phyloP scores from a whole-genome alignment of 2,113 vertebrate species.

The Ahaetulla prasina region DNA sequence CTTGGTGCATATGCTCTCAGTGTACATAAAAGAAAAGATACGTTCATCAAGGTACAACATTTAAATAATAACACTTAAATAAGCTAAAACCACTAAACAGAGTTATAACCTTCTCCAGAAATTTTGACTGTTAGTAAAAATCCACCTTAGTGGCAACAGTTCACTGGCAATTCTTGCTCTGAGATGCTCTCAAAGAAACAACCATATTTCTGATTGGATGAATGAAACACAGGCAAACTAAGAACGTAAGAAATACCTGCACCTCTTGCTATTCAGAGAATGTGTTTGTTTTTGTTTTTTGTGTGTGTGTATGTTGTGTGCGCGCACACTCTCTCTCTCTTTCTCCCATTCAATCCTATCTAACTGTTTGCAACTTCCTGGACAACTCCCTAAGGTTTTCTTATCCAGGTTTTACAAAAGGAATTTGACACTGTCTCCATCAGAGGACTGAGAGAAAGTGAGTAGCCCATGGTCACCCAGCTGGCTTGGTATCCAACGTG shows the following conservation, averaged over 20 bases:
- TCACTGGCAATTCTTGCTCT: background rate
- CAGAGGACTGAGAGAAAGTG: background rate
- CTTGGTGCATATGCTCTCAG: too few species aligned
- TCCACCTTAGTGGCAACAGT: background rate
- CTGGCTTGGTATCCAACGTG: background rate
- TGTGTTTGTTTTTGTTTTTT: too few species aligned
- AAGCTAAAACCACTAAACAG: background rate
- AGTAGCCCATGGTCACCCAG: background rate
- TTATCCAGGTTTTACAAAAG: background rate
- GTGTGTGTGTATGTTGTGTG: too few species aligned
- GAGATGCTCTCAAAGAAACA: background rate
- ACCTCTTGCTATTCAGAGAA: background rate
- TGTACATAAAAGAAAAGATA: too few species aligned
- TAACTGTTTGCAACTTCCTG: background rate
- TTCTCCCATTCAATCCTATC: background rate
- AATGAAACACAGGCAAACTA: background rate
- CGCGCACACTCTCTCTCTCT: background rate
- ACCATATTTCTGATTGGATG: background rate
- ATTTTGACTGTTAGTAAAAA: background rate
- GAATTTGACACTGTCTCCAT: background rate
- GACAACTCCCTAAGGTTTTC: background rate
- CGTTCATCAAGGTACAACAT: too few species aligned
- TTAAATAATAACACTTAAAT: too few species aligned
- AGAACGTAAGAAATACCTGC: background rate
- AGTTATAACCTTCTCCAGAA: background rate